Base-by-base conservation (phyloP, 2,888 invertebrate genomes). In the Muscina levida region DNA sequence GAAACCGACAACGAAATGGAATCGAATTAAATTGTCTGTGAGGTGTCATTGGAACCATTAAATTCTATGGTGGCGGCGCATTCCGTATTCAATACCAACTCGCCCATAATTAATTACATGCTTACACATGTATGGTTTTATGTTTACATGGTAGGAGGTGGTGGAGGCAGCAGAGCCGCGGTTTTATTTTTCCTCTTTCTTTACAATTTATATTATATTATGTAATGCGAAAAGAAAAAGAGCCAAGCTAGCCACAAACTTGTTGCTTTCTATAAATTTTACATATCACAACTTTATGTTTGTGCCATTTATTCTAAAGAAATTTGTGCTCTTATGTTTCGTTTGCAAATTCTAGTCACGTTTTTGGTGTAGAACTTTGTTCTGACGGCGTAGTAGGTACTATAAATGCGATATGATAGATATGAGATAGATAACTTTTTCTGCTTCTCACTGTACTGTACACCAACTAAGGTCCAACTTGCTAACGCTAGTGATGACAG, bases 331-430 rank as follows among this genome's bases (percentile, higher is more conserved):
- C 53, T 13, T 53, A 3, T 31, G 19, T 1, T 62, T 42, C 17
- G 17, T 62, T 42, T 44, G 46, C 15, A 65, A 67, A 67, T 67
- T 67, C 67, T 39, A 37, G 67, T 67, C 67, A 67, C 67, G 67
- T 53, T 67, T 42, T 37, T 67, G 37, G 62, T 62, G 26, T 62
- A 22, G 62, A 71, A 53, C 67, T 72, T 72, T 62, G 42, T 42
- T 42, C 15, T 39, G 39, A 59, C 59, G 22, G 19, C 44, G 56
- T n/a, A n/a, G n/a, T n/a, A n/a, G n/a, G n/a, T n/a, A n/a, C n/a
- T n/a, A n/a, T n/a, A n/a, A n/a, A 31, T 31, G 31, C 31, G 31
- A 31, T 31, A 31, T 31, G 4, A 8, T 31, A 31, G 31, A 31
- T 31, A 31, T 8, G 8, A 31, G 31, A 31, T n/a, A n/a, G n/a